Base-by-base conservation (phyloP, 1,140 invertebrate genomes). In the Tetramorium parvispinum region DNA sequence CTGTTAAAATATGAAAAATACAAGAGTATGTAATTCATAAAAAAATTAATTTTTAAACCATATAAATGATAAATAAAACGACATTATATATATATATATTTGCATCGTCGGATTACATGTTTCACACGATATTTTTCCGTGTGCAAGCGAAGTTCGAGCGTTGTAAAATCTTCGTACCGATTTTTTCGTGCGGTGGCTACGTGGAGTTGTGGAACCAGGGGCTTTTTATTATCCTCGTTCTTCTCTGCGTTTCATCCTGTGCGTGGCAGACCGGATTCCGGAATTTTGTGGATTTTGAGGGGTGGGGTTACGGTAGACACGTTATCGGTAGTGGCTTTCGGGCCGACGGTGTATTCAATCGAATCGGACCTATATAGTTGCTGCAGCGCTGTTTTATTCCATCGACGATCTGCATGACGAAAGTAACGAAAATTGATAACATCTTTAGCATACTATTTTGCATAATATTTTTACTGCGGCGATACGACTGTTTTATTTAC, bases 261-360 rank as follows among this genome's bases (percentile, higher is more conserved):
- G 70, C 53, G 68, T 83, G 68, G 79, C 79, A 13, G 68, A 75
- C 79, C 53, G 53, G 79, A 82, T 82, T 73, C 79, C 66, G 79
- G 79, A 73, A 83, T 83, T 83, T 83, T 59, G 79, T 73, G 68
- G 79, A 83, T 73, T 83, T 75, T 16, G 13, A 53, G 40, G 49
- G 37, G 10, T 13, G 40, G 51, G 53, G 79, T 37, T 83, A 59
- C 21, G 51, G 49, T 55, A 68, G 79, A 73, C 68, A 75, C 79
- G 79, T 83, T 83, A 83, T 75, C 68, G 79, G 79, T 73, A 83
- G 79, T 83, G 68, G 68, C 79, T 83, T 83, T 83, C 79, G 79
- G 75, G n/a, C 43, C 40, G 51, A 83, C 53, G 43, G 24, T 83
- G 40, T 83, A 83, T 83, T 83, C 79, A 83, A 83, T 83, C 79